Percentiles rank a stretch among this genome's conserved stretches.
Evolutionary conservation across 2,113 vertebrate genomes (phyloP).

Genomic region (Platichthys flesus): DNA sequence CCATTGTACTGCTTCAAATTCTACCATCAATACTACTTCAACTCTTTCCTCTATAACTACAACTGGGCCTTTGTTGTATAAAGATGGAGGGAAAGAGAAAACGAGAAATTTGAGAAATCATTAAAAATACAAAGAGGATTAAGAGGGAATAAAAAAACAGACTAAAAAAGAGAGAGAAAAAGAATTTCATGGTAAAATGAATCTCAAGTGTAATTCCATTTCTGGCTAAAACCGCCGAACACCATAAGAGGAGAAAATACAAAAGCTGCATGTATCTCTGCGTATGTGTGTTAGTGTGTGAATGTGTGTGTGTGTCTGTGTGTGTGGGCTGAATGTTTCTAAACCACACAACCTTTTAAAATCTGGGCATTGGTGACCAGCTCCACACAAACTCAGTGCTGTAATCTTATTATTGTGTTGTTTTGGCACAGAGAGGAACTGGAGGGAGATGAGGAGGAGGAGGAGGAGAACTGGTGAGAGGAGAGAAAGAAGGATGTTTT

Average conservation of each 20-base stretch:
- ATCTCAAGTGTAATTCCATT: slow-evolving; percentile 37
- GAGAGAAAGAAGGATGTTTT: slow-evolving; percentile 22
- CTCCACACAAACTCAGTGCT: slow-evolving; percentile 36
- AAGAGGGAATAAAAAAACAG: not conserved
- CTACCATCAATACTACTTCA: not conserved
- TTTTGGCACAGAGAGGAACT: slow-evolving; percentile 33
- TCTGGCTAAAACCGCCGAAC: slow-evolving; percentile 39
- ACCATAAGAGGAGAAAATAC: slow-evolving; percentile 35
- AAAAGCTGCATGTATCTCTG: slow-evolving; percentile 27
- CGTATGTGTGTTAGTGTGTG: not conserved
- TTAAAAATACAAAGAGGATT: slow-evolving; percentile 46
- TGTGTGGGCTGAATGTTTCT: slow-evolving; percentile 36
- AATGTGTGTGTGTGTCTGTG: slow-evolving; percentile 1
- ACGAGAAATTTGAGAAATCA: slow-evolving; percentile 29
- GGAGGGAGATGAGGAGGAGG: not conserved
- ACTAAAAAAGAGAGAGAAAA: not conserved
- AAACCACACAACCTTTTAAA: slow-evolving; percentile 45
- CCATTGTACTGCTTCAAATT: no score
- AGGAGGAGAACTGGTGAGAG: slow-evolving; percentile 4
- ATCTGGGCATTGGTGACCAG: slow-evolving; percentile 38
- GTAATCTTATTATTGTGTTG: slow-evolving; percentile 59
- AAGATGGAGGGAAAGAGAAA: slow-evolving; percentile 1
- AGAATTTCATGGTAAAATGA: slow-evolving; percentile 42
- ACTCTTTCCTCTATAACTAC: not conserved
- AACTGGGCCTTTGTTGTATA: slow-evolving; percentile 18